Evolutionary conservation across 2,888 invertebrate genomes (phyloP).

Genomic region (Dusona sp.): DNA sequence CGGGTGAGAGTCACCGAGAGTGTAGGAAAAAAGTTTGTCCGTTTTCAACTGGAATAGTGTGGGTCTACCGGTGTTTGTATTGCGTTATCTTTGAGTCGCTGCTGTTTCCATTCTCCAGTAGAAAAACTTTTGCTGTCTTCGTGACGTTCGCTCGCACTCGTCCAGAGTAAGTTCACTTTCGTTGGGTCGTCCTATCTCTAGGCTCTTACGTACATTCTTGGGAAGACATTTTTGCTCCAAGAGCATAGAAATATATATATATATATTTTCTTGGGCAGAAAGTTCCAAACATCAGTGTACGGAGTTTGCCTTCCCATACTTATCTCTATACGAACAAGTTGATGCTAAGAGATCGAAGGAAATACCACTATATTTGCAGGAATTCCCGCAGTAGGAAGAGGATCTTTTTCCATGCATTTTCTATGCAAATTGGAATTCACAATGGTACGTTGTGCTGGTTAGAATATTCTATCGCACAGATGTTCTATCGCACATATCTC

Average conservation of each 20-base stretch:
- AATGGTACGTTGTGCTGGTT: conserved; percentile 39
- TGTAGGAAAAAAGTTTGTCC: conserved; percentile 53
- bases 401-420: conserved; percentile 13
- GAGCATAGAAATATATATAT: conserved; percentile 3
- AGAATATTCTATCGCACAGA: conserved; percentile 21
- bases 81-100: conserved; percentile 24
- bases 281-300: neutral
- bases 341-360: conserved; percentile 50
- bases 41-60: neutral
- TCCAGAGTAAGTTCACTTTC: conserved; percentile 62
- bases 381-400: conserved; percentile 29
- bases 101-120: conserved; percentile 21
- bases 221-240: conserved; percentile 27
- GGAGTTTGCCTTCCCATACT: conserved; percentile 35
- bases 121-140: conserved; percentile 59
- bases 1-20: conserved; percentile 48
- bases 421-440: conserved; percentile 56
- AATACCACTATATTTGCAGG: conserved; percentile 50
- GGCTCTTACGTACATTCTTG: conserved; percentile 37
- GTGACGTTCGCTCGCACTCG: conserved; percentile 27
- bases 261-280: neutral
- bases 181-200: conserved; percentile 31
- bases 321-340: conserved; percentile 5
- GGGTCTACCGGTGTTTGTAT: conserved; percentile 2
- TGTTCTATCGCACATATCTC: conserved; percentile 21